Percentiles rank a stretch among this genome's conserved stretches.
phyloP scores from a whole-genome alignment of 64 coral and sea anemone species.

The Pachyseris speciosa region DNA sequence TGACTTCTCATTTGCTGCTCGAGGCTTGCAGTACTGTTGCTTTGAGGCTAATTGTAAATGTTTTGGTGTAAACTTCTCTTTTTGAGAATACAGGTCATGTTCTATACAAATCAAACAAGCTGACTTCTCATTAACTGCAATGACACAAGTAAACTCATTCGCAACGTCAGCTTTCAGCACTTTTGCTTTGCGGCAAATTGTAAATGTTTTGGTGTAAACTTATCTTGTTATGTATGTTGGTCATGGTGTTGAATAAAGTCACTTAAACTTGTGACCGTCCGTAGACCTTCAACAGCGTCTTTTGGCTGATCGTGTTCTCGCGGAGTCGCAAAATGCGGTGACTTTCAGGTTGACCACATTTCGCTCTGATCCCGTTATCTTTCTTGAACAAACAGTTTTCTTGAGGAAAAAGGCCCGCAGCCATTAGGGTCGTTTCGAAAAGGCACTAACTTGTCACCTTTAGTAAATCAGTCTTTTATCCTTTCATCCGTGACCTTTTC shows the following conservation, averaged over 20 bases:
- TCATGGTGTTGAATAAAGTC: too few species aligned
- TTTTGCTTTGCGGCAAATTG: not conserved
- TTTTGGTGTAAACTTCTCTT: too few species aligned
- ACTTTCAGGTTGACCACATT: not conserved
- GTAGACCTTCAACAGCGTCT: not conserved
- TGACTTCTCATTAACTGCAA: not conserved
- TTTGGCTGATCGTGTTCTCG: not conserved
- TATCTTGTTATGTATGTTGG: not conserved
- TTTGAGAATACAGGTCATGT: too few species aligned
- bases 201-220: not conserved
- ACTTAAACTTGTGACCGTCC: too few species aligned
- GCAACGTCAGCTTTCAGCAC: not conserved
- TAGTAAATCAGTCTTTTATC: too few species aligned
- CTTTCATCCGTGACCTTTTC: not conserved
- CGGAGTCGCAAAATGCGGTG: not conserved
- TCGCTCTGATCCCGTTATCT: conserved; percentile 16
- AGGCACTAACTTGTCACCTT: too few species aligned
- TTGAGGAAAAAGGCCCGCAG: conserved; percentile 90
- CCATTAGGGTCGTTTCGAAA: conserved; percentile 67
- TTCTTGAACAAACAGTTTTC: conserved; percentile 98
- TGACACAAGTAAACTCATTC: not conserved
- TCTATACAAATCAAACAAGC: conserved; percentile 1
- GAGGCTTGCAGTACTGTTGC: too few species aligned
- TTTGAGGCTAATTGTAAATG: too few species aligned
- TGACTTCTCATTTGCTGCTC: not conserved